These are phyloP conservation scores for Flexamia atlantica DNA, from an alignment of 2,888 invertebrate genomes.

Conservation along the genomic window DNA sequence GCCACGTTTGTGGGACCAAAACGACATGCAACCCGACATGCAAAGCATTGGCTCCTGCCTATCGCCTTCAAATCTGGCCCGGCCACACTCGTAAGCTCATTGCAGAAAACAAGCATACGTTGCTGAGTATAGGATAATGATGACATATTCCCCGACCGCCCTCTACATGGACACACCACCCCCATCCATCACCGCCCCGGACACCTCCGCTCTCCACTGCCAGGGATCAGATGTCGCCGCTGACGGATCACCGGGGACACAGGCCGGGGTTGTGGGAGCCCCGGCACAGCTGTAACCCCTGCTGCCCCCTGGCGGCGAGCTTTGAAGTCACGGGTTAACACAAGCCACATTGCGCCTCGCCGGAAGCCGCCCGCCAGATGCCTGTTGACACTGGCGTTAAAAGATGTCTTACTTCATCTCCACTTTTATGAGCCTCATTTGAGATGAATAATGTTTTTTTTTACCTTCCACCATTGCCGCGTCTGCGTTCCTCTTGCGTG, in stretches of 20 bases:
- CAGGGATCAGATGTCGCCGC: no score
- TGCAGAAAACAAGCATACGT: no score
- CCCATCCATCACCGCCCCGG: no score
- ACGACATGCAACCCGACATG: no score
- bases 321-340: constrained; percentile 42
- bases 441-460: not conserved
- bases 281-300: not conserved
- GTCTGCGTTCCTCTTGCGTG: no score
- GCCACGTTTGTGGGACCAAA: no score
- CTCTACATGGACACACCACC: no score
- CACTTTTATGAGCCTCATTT: constrained; percentile 30
- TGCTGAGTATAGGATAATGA: no score
- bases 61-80: no score
- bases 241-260: not conserved
- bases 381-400: constrained; percentile 35
- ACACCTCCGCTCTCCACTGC: not conserved
- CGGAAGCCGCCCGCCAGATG: constrained; percentile 29
- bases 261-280: not conserved
- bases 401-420: constrained; percentile 38
- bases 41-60: no score
- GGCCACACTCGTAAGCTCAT: no score
- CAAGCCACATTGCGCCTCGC: constrained; percentile 24
- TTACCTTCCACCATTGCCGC: not conserved
- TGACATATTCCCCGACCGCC: no score
- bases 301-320: not conserved